phyloP scores from a whole-genome alignment of 2,797 vertebrate genomes.

The Leuciscus waleckii region DNA sequence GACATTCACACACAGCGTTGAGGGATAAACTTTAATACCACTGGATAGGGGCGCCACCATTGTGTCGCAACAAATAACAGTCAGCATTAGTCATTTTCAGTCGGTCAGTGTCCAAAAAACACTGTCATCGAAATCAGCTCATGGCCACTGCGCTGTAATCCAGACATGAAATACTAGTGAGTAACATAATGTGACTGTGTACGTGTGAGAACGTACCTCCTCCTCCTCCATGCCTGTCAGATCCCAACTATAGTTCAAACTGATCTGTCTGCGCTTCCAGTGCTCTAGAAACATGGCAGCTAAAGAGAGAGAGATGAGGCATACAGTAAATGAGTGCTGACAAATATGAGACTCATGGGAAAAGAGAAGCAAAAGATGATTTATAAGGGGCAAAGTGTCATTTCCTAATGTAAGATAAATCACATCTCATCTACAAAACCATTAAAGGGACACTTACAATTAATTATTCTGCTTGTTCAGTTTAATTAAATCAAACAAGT shows the following conservation, averaged over 20 bases:
- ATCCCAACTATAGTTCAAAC: conserved; percentile 94
- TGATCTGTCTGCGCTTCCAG: conserved; percentile 97
- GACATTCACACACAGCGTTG: conserved; percentile 1
- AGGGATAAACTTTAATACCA: conserved; percentile 25
- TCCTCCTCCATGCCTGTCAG: conserved; percentile 95
- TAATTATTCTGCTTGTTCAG: not conserved
- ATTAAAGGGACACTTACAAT: not conserved
- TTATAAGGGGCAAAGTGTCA: not conserved
- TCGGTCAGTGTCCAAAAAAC: conserved; percentile 10
- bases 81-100: conserved; percentile 33
- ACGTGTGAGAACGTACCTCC: conserved; percentile 82
- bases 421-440: not conserved
- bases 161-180: not conserved
- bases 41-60: conserved; percentile 12
- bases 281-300: conserved; percentile 95
- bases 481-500: not conserved
- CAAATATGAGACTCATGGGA: not conserved
- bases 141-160: conserved; percentile 12
- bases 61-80: conserved; percentile 15
- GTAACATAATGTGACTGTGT: conserved; percentile 28
- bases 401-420: not conserved
- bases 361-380: conserved; percentile 7
- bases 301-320: conserved; percentile 62
- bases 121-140: not conserved
- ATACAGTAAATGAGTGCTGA: conserved; percentile 24